Evolutionary conservation across 2,888 invertebrate genomes (phyloP).

Genomic region (Drosophila macrospina): DNA sequence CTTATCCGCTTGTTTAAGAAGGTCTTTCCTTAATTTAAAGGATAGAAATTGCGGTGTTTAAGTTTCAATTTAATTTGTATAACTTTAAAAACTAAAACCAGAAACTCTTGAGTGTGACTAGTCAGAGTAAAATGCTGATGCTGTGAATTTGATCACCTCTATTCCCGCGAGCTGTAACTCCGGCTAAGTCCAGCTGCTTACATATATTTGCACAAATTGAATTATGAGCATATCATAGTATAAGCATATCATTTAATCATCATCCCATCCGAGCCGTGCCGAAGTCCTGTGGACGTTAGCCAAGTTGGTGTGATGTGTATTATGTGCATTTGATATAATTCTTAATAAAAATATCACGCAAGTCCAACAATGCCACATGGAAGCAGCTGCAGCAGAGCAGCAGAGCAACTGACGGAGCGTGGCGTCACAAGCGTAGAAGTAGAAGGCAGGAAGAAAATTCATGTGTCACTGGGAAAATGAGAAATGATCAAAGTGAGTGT

Average conservation of each 20-base stretch:
- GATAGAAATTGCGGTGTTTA: too few relatives aligned
- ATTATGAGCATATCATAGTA: conserved; percentile 15
- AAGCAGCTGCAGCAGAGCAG: conserved; percentile 6
- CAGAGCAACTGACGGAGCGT: neutral
- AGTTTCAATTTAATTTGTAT: too few relatives aligned
- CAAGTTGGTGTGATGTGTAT: conserved; percentile 51
- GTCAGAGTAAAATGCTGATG: too few relatives aligned
- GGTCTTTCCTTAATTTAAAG: too few relatives aligned
- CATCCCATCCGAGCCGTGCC: conserved; percentile 28
- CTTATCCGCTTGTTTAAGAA: too few relatives aligned
- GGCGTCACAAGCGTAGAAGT: neutral
- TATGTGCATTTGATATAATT: conserved; percentile 79
- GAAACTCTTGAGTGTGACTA: too few relatives aligned
- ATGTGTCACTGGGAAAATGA: conserved; percentile 71
- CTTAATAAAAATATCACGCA: conserved; percentile 75
- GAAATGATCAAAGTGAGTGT: conserved; percentile 82
- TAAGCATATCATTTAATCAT: conserved; percentile 43
- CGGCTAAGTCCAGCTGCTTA: neutral
- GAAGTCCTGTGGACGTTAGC: conserved; percentile 31
- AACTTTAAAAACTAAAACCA: too few relatives aligned
- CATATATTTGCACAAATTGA: conserved; percentile 3
- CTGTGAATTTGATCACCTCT: too few relatives aligned
- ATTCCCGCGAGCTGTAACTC: neutral
- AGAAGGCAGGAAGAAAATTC: conserved; percentile 34
- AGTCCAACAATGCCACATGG: conserved; percentile 57